Evolutionary conservation across 2,797 vertebrate genomes (phyloP).

Genomic region (Trematomus bernacchii): DNA sequence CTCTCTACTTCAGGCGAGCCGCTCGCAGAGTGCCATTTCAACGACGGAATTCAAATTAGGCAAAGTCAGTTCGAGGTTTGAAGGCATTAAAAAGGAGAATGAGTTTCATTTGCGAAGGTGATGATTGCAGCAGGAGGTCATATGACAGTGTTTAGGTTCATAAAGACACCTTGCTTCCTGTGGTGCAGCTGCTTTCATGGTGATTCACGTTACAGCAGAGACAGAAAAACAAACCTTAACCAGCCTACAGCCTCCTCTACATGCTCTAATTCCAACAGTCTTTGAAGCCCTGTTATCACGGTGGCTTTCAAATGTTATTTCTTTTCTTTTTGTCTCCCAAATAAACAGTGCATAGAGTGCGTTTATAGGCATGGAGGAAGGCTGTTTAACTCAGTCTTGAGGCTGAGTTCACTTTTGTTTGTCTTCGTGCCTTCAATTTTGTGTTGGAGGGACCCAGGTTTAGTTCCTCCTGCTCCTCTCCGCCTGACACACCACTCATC

Average conservation of each 20-base stretch:
- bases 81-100: constrained; percentile 45
- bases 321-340: constrained; percentile 14
- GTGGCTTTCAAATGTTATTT: constrained; percentile 7
- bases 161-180: constrained; percentile 31
- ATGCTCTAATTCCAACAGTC: constrained; percentile 34
- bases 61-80: constrained; percentile 50
- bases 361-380: constrained; percentile 24
- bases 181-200: constrained; percentile 22
- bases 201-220: constrained; percentile 23
- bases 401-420: constrained; percentile 63
- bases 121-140: constrained; percentile 59
- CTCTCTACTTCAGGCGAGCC: constrained; percentile 66
- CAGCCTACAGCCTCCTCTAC: constrained; percentile 21
- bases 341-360: constrained; percentile 42
- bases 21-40: constrained; percentile 63
- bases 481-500: constrained; percentile 54
- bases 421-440: constrained; percentile 60
- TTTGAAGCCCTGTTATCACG: constrained; percentile 53
- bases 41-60: constrained; percentile 73
- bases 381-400: constrained; percentile 43
- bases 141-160: constrained; percentile 41
- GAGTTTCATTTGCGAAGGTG: constrained; percentile 55
- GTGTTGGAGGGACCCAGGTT: constrained; percentile 46
- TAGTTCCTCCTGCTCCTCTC: constrained; percentile 50
- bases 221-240: constrained; percentile 44